A percentile compares a stretch with the other conserved stretches of the same genome.
Conservation (phyloP, 1,140 invertebrate species). For the Gyrodactylus salaris region DNA sequence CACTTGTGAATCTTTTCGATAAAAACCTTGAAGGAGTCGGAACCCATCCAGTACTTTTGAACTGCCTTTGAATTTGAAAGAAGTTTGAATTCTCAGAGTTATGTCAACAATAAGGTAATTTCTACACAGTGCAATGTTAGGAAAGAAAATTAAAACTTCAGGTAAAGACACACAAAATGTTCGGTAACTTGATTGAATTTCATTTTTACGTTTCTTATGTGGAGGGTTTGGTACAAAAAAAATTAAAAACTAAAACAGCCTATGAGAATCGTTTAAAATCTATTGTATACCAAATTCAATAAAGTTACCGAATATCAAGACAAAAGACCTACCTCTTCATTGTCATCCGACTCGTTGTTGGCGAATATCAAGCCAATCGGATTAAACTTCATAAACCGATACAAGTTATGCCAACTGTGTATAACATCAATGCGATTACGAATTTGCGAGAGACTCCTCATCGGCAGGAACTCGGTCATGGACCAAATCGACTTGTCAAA, state of each 20-base stretch:
- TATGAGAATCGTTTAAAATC: no score
- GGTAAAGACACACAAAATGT: no score
- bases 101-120: no score
- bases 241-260: no score
- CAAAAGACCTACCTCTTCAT: neutral
- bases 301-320: neutral
- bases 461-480: neutral
- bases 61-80: neutral
- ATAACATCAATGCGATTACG: neutral
- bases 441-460: neutral
- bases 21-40: neutral
- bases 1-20: neutral
- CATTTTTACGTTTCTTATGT: no score
- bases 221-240: no score
- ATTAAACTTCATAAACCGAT: neutral
- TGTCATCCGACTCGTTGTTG: neutral
- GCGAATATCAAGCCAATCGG: neutral
- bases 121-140: no score
- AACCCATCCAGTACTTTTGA: neutral
- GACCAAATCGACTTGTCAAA: neutral
- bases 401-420: neutral
- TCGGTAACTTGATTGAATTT: no score
- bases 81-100: no score
- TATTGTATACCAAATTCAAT: neutral
- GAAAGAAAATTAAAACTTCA: no score